phyloP scores from a whole-genome alignment of 2,113 vertebrate species.

The Carollia perspicillata region DNA sequence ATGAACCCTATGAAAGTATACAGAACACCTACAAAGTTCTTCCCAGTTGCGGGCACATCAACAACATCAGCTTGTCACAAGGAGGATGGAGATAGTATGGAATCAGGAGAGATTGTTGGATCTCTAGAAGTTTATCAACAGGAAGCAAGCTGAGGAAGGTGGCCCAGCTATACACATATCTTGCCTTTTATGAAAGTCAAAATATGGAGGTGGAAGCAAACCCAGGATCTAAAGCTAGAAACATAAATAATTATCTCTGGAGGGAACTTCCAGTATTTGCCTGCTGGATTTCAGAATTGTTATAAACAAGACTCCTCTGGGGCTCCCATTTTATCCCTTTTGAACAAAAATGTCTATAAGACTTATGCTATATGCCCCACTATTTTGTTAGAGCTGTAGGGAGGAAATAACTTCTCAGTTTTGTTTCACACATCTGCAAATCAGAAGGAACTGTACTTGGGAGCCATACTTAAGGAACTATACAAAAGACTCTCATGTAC shows the following conservation, averaged over 20 bases:
- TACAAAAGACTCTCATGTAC: neutral
- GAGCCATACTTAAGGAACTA: neutral
- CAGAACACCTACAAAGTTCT: neutral
- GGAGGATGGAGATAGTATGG: neutral
- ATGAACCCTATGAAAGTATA: neutral
- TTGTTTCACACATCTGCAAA: neutral
- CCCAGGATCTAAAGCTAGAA: neutral
- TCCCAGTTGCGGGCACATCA: neutral
- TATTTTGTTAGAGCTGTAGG: neutral
- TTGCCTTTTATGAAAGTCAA: neutral
- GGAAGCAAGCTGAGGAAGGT: neutral
- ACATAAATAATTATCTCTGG: neutral
- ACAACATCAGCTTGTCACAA: neutral
- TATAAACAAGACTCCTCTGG: neutral
- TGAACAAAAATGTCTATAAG: neutral
- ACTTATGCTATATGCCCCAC: neutral
- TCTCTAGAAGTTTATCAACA: neutral
- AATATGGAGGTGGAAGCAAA: neutral
- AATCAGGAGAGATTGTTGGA: neutral
- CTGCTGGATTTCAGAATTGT: neutral
- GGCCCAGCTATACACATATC: neutral
- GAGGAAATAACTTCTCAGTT: neutral
- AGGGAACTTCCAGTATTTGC: neutral
- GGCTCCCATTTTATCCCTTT: neutral
- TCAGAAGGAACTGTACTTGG: neutral